A percentile compares a stretch with the other conserved stretches of the same genome.
phyloP scores from a whole-genome alignment of 2,113 vertebrate genomes.

The Malurus elegans region DNA sequence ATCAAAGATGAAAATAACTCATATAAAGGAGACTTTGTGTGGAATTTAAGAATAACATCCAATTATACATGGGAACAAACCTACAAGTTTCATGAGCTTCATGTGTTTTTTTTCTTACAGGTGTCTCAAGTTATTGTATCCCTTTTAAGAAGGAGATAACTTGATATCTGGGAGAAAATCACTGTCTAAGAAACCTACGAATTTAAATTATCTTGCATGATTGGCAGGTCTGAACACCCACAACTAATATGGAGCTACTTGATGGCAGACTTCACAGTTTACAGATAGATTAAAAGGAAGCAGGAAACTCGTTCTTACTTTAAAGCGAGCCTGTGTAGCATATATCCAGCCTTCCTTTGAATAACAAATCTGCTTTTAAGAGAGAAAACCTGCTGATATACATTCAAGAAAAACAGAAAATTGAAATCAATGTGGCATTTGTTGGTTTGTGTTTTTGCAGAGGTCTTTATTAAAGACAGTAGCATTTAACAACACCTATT shows the following conservation, averaged over 20 bases:
- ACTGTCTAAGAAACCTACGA: neutral
- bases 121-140: neutral
- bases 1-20: neutral
- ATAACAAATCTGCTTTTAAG: neutral
- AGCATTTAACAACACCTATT: neutral
- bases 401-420: neutral
- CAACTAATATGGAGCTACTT: slow-evolving; percentile 7
- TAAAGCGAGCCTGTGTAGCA: neutral
- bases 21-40: neutral
- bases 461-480: neutral
- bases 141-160: neutral
- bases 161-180: slow-evolving; percentile 9
- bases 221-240: slow-evolving; percentile 31
- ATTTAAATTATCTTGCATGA: slow-evolving; percentile 1
- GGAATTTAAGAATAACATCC: neutral
- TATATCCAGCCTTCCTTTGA: neutral
- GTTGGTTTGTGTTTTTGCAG: neutral
- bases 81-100: neutral
- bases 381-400: neutral
- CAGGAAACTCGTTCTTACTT: neutral
- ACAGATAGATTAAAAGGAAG: slow-evolving; percentile 11
- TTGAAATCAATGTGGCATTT: neutral
- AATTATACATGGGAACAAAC: neutral
- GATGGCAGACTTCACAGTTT: slow-evolving; percentile 20
- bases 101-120: neutral